Base-by-base conservation (phyloP, 2,888 invertebrate genomes). In the Ptilodon capucinus region DNA sequence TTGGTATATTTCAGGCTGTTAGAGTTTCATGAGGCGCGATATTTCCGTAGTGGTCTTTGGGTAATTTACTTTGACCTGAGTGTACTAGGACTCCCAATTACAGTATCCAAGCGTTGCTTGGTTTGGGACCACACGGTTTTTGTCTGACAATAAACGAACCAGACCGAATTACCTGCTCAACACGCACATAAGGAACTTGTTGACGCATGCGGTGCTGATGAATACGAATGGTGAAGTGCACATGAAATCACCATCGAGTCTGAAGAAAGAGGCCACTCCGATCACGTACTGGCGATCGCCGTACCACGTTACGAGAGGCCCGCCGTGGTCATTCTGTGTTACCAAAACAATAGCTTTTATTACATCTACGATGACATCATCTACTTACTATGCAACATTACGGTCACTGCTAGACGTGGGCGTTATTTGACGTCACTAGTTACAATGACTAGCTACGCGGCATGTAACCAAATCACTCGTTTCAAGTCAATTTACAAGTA, bases 281-380 rank as follows among this genome's bases (percentile, higher is more conserved):
- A 75, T 65, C 0, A 75, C 42, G 0, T 59, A 44, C 30, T 71
- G 70, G 4, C 39, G 39, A 0, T 48, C 51, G 2, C 69, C 67
- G 4, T 69, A 47, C 71, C 71, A 74, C 0, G 64, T 57, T 2
- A 73, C 60, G 0, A 76, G 51, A 0, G 77, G 77, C 0, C 72
- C 72, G 0, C 77, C 77, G 40, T 78, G 77, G 36, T 78, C 77
- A 9, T 47, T 47, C 51, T 51, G 16, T 4, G 14, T n/a, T n/a
- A n/a, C n/a, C n/a, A n/a, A n/a, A n/a, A n/a, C n/a, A n/a, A n/a
- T n/a, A n/a, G n/a, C n/a, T n/a, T n/a, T n/a, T n/a, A n/a, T n/a
- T n/a, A n/a, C n/a, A n/a, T n/a, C n/a, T n/a, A n/a, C n/a, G n/a
- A n/a, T n/a, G n/a, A n/a, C n/a, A n/a, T n/a, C n/a, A n/a, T n/a